Base-by-base conservation (phyloP, 1,140 invertebrate genomes). In the Sweltsa coloradensis region DNA sequence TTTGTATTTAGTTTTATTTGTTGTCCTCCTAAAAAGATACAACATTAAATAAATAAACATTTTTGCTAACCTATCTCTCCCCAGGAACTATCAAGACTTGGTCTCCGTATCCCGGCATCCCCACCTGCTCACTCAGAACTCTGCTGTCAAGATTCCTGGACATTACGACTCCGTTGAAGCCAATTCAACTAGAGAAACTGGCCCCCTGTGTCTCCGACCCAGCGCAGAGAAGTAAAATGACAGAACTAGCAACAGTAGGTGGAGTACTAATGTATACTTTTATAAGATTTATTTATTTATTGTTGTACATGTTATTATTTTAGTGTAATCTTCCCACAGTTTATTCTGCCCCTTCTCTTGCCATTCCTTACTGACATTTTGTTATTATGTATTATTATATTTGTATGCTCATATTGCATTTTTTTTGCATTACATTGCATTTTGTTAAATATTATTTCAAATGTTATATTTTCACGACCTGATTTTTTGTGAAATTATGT, bases 101-200 rank as follows among this genome's bases (percentile, higher is more conserved):
- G 91, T 75, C 81, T 52, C 70, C 78, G 11, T 88, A 93, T 58
- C 85, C 91, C 52, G 78, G 82, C 55, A 75, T 95, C 34, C 84
- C 90, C 18, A 65, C 76, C 0, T 80, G 84, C 56, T 84, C 83
- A 0, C 59, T 95, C 4, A 67, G 81, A 37, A 83, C 81, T 45
- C 64, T 94, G 2, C 74, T 97, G 46, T 80, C 81, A 3, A 71
- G 86, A 54, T 94, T 89, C 67, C 64, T 97, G 39, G 93, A 97
- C 54, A 83, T 97, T 21, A 94, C 89, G 0, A 94, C 88, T 5
- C 90, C 92, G 4, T 89, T 91, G 4, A 79, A 86, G 1, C 85
- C 89, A 16, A 85, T 89, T 59, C 69, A 96, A 23, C 68, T 97
- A 0, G 78, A 85, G 53, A 78, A 89, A 45, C 75, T 96, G 40